Conservation (phyloP, 2,113 vertebrate species). For the Ploceus nigricollis region DNA sequence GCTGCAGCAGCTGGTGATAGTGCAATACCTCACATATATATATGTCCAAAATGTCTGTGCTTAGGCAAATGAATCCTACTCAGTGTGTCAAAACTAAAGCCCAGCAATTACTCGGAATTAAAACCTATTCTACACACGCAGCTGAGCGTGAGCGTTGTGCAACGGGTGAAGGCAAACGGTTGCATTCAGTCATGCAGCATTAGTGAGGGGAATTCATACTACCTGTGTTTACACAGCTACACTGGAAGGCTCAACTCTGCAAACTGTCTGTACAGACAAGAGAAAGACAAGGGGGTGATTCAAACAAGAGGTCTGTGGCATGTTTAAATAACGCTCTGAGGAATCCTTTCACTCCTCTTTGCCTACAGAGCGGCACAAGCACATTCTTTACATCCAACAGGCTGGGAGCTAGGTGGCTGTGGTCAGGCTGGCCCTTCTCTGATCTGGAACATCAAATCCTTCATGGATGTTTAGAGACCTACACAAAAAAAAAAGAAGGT, state of each 20-base stretch:
- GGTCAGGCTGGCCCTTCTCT: background rate
- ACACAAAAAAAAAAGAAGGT: background rate
- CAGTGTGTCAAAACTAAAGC: background rate
- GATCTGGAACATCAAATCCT: background rate
- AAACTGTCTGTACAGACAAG: background rate
- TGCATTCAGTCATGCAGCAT: background rate
- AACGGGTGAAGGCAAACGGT: background rate
- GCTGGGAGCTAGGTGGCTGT: background rate
- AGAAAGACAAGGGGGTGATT: background rate
- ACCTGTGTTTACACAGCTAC: background rate
- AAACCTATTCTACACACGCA: background rate
- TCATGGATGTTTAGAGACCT: background rate
- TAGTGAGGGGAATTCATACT: background rate
- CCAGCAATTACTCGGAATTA: constrained; percentile 5
- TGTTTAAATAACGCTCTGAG: background rate
- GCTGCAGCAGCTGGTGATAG: background rate
- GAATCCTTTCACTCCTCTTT: background rate
- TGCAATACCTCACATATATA: background rate
- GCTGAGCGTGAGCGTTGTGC: background rate
- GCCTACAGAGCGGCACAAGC: background rate
- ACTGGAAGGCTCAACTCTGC: background rate
- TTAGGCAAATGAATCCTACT: background rate
- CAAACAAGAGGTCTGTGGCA: background rate
- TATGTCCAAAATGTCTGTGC: background rate
- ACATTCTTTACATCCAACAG: background rate